Conservation (phyloP, 92 coral and sea anemone species). For the Palythoa grandiflora region DNA sequence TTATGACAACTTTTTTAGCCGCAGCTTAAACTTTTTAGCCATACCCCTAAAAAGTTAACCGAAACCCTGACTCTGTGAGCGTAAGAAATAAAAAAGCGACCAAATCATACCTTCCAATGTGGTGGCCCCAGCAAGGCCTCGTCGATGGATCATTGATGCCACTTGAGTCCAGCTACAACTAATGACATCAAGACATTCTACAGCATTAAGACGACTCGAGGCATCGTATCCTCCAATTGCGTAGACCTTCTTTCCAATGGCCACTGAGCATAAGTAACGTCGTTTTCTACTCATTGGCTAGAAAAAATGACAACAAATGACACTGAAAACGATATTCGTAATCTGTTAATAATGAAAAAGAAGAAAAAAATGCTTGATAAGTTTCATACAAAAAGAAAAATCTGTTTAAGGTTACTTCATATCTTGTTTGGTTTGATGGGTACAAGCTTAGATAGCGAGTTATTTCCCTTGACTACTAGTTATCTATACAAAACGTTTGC, state of each 20-base stretch:
- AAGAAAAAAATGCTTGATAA: not conserved
- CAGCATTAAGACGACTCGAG: conserved; percentile 90
- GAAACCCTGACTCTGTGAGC: no score
- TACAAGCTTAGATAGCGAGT: no score
- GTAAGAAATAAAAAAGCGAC: no score
- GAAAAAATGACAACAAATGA: not conserved
- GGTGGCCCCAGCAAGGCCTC: conserved; percentile 97
- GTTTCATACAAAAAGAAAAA: no score
- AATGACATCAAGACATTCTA: conserved; percentile 88
- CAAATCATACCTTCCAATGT: conserved; percentile 74
- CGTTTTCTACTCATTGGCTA: conserved; percentile 94
- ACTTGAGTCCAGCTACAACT: conserved; percentile 83
- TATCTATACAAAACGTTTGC: no score
- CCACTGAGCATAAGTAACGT: conserved; percentile 88
- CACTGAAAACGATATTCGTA: not conserved
- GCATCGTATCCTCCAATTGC: conserved; percentile 99
- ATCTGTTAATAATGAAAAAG: not conserved
- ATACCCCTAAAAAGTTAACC: no score
- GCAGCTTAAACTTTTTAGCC: no score
- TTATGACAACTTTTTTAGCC: no score
- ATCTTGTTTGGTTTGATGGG: no score
- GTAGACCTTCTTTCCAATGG: conserved; percentile 83
- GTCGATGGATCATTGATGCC: conserved; percentile 95
- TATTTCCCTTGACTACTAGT: no score
- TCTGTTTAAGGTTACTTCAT: no score